These are phyloP conservation scores for Tylochromis polylepis DNA, from an alignment of 2,113 vertebrate species.

Conservation along the genomic window DNA sequence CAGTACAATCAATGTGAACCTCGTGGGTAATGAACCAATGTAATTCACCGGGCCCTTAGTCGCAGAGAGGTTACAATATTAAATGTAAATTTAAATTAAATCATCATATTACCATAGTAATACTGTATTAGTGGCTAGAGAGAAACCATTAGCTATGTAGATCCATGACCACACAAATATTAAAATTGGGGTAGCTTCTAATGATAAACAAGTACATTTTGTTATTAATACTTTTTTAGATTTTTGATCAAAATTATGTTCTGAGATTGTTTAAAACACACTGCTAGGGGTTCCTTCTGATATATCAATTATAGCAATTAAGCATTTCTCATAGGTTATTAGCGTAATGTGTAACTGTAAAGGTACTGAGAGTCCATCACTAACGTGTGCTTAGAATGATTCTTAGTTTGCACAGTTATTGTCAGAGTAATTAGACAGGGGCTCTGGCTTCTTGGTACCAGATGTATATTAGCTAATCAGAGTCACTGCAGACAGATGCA, in stretches of 20 bases:
- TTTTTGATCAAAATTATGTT: not conserved
- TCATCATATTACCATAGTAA: not conserved
- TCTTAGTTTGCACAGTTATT: not conserved
- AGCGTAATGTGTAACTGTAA: not conserved
- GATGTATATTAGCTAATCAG: not conserved
- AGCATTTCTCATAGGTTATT: not conserved
- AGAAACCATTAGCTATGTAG: not conserved
- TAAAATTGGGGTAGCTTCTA: not conserved
- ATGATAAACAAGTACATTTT: not conserved
- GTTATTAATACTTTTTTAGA: not conserved
- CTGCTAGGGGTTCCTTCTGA: not conserved
- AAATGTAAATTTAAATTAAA: not conserved
- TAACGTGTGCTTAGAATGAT: not conserved
- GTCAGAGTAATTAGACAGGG: not conserved
- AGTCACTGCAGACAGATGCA: not conserved
- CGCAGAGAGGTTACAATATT: not conserved
- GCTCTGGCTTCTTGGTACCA: not conserved
- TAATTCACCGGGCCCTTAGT: not conserved
- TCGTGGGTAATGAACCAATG: not conserved
- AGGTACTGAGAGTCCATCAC: not conserved
- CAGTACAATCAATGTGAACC: not conserved
- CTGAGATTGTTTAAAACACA: not conserved
- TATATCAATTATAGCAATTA: not conserved
- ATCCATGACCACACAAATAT: not conserved
- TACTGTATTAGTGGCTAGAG: not conserved